Base-by-base conservation (phyloP, 2,888 invertebrate genomes). In the Dryomyza anilis region DNA sequence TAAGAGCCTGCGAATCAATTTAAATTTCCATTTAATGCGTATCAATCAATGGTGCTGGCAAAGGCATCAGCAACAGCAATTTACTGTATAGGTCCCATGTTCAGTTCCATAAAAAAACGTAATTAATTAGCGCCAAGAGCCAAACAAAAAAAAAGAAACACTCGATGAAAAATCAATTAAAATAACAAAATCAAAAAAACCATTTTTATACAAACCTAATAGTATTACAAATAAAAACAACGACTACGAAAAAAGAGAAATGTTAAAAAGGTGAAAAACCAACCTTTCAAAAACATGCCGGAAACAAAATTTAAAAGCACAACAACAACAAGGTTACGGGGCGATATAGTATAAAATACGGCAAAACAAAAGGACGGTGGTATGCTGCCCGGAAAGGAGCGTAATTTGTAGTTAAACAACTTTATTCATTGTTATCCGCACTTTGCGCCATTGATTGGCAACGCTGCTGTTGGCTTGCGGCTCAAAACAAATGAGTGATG, bases 351-450 rank as follows among this genome's bases (percentile, higher is more conserved):
- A 45, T 19, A 3, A 2, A 10, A 43, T n/a, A 21, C 4, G 8
- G 16, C 4, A 45, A 27, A 57, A 25, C 43, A 57, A 39, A 14
- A 25, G 14, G 8, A 10, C 16, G 10, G 33, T 33, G 33, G 33
- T 33, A 12, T 8, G 12, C 6, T 33, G 12, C 33, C 12, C 7
- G 12, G 12, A 33, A 12, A 33, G 21, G 23, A 29, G n/a, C 48
- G 59, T 14, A 29, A 48, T 3, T 30, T 29, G 33, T 30, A 48
- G 59, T 29, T 59, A 30, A 46, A 48, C 30, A 59, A 59, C 30
- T 48, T 48, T 33, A 59, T 33, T 59, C 59, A 23, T 46, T 59
- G 46, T 33, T 59, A 30, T 48, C 12, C 33, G 19, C n/a, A 59
- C 21, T 16, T 46, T 46, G 29, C 16, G 33, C 21, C 36, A 55